These are phyloP conservation scores for Melopsittacus undulatus DNA, from an alignment of 2,797 vertebrate genomes.

Conservation along the genomic window DNA sequence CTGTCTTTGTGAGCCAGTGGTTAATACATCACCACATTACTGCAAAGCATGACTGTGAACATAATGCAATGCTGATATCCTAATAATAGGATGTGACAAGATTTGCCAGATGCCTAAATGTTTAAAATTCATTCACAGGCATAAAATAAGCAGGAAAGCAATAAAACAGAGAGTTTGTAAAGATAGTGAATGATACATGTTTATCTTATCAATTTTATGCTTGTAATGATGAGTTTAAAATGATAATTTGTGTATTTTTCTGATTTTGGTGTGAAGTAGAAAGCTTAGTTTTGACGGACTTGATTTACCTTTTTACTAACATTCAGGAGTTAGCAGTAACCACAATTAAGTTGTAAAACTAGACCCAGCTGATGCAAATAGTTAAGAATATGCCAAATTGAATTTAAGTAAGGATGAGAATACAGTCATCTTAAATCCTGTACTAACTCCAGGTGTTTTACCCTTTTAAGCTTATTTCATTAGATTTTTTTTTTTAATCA, in stretches of 20 bases:
- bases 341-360: not conserved
- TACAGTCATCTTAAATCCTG: not conserved
- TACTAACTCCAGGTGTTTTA: not conserved
- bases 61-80: not conserved
- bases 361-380: not conserved
- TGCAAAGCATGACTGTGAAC: not conserved
- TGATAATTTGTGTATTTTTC: not conserved
- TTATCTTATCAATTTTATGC: not conserved
- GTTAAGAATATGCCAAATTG: not conserved
- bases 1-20: not conserved
- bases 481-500: not conserved
- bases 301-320: not conserved
- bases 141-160: not conserved
- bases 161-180: not conserved
- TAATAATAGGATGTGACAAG: not conserved
- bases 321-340: not conserved
- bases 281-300: not conserved
- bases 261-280: not conserved
- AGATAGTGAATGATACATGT: not conserved
- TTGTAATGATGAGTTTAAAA: not conserved
- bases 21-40: fast-evolving
- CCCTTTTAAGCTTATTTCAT: not conserved
- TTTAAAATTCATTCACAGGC: not conserved
- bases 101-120: not conserved
- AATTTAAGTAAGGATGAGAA: not conserved